phyloP scores from a whole-genome alignment of 1,140 invertebrate species.

The Drosophila mojavensis region DNA sequence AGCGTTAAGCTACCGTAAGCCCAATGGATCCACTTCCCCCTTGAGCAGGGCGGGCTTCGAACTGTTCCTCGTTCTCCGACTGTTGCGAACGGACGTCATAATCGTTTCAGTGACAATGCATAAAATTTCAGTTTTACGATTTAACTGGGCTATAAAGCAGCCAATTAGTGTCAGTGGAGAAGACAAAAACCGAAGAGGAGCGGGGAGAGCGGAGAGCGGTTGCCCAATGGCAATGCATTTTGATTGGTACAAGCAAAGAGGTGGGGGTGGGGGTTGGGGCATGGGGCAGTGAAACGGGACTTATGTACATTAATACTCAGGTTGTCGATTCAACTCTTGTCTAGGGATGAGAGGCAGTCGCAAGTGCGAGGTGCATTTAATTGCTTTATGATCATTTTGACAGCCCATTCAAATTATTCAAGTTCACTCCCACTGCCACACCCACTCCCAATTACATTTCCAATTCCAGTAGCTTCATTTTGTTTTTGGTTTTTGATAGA shows the following conservation, averaged over 20 bases:
- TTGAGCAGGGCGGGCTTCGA: conserved; percentile 9
- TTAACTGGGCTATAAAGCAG: conserved; percentile 81
- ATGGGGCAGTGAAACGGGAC: conserved; percentile 7
- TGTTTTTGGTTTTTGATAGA: not conserved
- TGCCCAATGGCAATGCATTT: conserved; percentile 31
- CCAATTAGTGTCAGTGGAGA: conserved; percentile 81
- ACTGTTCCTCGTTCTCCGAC: conserved; percentile 15
- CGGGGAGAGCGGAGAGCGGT: not conserved
- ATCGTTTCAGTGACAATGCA: conserved; percentile 82
- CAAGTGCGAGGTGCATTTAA: conserved; percentile 74
- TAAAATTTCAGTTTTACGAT: conserved; percentile 83
- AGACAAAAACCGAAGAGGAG: conserved; percentile 37
- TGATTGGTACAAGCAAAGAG: not conserved
- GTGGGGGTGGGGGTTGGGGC: conserved; percentile 4
- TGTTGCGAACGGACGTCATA: conserved; percentile 72
- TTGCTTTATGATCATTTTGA: conserved; percentile 81
- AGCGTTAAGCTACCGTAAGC: conserved; percentile 47
- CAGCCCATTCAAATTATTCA: conserved; percentile 70
- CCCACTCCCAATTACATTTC: conserved; percentile 13
- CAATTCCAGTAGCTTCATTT: conserved; percentile 16
- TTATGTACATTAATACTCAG: conserved; percentile 5
- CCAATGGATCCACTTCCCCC: conserved; percentile 47
- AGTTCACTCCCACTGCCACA: conserved; percentile 15
- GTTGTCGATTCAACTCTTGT: conserved; percentile 54
- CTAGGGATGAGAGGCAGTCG: conserved; percentile 13